Conservation (phyloP, 35 echinoderm and acorn worm genomes). For the Ophioderma brevispina region DNA sequence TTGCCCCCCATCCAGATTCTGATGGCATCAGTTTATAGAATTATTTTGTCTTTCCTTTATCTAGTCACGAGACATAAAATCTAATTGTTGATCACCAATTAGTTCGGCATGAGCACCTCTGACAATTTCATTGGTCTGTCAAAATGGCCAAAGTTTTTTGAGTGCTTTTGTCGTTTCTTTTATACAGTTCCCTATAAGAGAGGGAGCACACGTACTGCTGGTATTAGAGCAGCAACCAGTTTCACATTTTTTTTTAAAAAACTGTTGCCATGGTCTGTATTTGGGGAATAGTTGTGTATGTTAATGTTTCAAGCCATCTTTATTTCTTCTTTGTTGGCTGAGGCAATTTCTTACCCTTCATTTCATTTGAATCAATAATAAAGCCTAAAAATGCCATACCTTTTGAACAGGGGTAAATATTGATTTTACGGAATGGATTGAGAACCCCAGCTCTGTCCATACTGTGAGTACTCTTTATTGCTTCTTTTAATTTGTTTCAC, state of each 20-base stretch:
- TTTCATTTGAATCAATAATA: conserved; percentile 49
- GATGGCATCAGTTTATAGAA: conserved; percentile 56
- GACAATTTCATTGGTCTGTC: conserved; percentile 59
- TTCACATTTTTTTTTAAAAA: conserved; percentile 61
- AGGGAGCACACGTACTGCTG: conserved; percentile 67
- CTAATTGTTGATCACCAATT: conserved; percentile 51
- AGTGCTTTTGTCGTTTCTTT: conserved; percentile 46
- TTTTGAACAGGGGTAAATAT: conserved; percentile 33
- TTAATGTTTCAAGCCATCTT: background rate
- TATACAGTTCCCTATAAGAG: conserved; percentile 59
- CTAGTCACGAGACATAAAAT: background rate
- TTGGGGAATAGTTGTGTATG: background rate
- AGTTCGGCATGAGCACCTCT: conserved; percentile 31
- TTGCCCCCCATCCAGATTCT: conserved; percentile 48
- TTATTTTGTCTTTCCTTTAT: conserved; percentile 31
- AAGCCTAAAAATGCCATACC: conserved; percentile 65
- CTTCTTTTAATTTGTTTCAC: background rate
- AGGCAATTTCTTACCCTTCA: conserved; percentile 46
- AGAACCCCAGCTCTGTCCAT: conserved; percentile 51
- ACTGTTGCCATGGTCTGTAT: conserved; percentile 51
- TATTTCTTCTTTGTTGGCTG: conserved; percentile 52
- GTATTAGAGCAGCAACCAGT: conserved; percentile 68
- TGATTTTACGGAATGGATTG: conserved; percentile 68
- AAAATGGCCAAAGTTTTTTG: conserved; percentile 66
- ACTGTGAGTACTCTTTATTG: conserved; percentile 5